Base-by-base conservation (phyloP, 1,140 invertebrate species). In the Ostrea denselamellosa region DNA sequence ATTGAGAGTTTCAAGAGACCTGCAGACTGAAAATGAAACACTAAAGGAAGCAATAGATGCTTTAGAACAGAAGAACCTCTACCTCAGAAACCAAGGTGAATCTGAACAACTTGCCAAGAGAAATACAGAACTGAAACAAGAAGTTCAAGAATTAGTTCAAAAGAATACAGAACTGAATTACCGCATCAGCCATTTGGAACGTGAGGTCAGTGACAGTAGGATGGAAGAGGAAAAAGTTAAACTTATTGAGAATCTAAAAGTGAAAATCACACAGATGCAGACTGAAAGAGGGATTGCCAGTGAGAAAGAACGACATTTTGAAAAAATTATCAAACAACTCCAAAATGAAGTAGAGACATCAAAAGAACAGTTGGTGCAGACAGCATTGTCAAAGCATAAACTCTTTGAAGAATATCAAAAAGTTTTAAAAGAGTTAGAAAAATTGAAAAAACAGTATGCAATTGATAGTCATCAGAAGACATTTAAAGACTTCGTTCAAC, bases 401-500 rank as follows among this genome's bases (percentile, higher is more conserved):
- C 52, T 90, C 17, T 62, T 28, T 34, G 34, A 58, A 8, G 90
- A 91, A 56, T 86, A 88, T 34, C 62, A 88, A 9, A 90, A 88
- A 85, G 1, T 91, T 14, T 82, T 89, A 10, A 58, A 71, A 54
- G 91, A 92, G 83, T 81, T 90, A 9, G 68, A 89, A 44, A 52
- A 89, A 14, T 22, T 91, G 54, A 86, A 65, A 28, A 89, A 90
- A 86, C 87, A 90, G 56, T 89, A 90, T 22, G 56, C 85, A 12
- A 51, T 88, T 52, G 90, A 91, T n/a, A 87, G 90, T 28, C 90
- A 91, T 12, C 89, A 90, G 25, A 88, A 91, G 56, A 90, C 90
- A 17, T 93, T 93, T 85, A 91, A 91, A 85, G 92, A 93, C 28
- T 93, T 92, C 90, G 92, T 93, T 14, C 54, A 87, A 9, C 58